Conservation (phyloP, 2,797 vertebrate genomes). For the Amblyopsis hoosieri region DNA sequence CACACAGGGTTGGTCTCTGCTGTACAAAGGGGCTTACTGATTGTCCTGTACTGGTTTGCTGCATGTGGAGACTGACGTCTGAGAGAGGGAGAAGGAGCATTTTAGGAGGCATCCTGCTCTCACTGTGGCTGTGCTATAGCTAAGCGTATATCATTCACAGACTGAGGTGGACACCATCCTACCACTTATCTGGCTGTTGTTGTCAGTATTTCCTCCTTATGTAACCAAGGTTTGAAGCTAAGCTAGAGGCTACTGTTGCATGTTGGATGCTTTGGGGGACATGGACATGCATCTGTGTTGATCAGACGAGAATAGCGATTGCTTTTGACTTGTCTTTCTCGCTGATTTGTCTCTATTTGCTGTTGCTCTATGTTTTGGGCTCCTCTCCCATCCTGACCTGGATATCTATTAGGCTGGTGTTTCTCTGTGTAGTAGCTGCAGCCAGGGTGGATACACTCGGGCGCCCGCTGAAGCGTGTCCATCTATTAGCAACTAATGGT, state of each 20-base stretch:
- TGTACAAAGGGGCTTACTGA: constrained; percentile 13
- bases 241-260: constrained; percentile 26
- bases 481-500: constrained; percentile 45
- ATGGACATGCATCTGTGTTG: background rate
- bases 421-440: constrained; percentile 5
- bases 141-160: constrained; percentile 6
- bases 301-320: constrained; percentile 11
- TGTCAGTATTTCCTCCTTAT: background rate
- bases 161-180: background rate
- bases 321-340: background rate
- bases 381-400: background rate
- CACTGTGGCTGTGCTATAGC: constrained; percentile 23
- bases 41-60: constrained; percentile 36
- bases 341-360: constrained; percentile 7
- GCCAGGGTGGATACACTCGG: constrained; percentile 18
- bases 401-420: constrained; percentile 25
- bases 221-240: background rate
- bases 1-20: constrained; percentile 7
- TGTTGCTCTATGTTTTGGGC: background rate
- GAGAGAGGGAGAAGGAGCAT: constrained; percentile 40
- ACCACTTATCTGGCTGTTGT: no score
- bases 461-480: constrained; percentile 32
- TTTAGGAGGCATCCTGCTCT: constrained; percentile 44
- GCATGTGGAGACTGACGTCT: constrained; percentile 22
- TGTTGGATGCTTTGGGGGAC: no score